Evolutionary conservation across 2,113 vertebrate species (phyloP).

Genomic region (Ptilorrhoa leucosticta): DNA sequence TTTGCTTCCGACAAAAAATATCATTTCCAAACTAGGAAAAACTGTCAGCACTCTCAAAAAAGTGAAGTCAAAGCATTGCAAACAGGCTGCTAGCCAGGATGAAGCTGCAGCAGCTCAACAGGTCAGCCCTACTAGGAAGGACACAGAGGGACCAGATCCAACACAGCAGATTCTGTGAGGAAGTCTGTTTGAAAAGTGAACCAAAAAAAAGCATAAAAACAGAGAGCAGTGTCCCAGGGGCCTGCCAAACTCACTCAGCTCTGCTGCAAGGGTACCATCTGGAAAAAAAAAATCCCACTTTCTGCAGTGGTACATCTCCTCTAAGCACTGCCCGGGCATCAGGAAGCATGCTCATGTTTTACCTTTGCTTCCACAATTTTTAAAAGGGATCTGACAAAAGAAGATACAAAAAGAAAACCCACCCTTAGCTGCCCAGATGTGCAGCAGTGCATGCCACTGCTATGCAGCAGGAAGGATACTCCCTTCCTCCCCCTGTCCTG

Average conservation of each 20-base stretch:
- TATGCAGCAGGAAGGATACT: conserved; percentile 10
- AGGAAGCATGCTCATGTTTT: not conserved
- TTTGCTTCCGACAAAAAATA: not conserved
- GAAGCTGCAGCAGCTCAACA: not conserved
- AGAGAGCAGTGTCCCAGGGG: not conserved
- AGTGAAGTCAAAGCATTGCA: not conserved
- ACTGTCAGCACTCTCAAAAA: not conserved
- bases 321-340: not conserved
- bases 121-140: not conserved
- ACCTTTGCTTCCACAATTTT: not conserved
- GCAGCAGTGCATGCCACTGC: not conserved
- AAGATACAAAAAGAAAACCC: not conserved
- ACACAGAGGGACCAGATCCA: not conserved
- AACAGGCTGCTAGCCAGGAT: not conserved
- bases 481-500: not conserved
- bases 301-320: not conserved
- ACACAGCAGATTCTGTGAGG: not conserved
- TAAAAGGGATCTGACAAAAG: not conserved
- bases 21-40: not conserved
- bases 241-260: not conserved
- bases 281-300: not conserved
- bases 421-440: not conserved
- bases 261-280: not conserved
- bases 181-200: not conserved
- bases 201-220: not conserved